phyloP scores from a whole-genome alignment of 2,888 invertebrate genomes.

The Melieria omissa region DNA sequence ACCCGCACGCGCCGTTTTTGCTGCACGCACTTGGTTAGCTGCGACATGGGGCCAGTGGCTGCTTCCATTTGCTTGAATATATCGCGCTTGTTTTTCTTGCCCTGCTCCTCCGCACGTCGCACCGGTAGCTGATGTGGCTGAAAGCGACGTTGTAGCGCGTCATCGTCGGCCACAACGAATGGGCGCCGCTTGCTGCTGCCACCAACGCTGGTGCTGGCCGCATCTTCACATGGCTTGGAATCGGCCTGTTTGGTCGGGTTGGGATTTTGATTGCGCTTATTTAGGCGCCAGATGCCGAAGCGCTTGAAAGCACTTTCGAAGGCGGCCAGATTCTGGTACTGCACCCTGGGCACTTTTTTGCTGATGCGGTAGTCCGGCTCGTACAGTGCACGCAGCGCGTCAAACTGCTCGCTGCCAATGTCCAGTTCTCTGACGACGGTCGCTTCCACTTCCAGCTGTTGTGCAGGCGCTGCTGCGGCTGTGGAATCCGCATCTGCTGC shows the following conservation, averaged over 20 bases:
- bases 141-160: constrained; percentile 60
- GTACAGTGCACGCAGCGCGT: constrained; percentile 78
- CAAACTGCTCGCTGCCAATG: constrained; percentile 71
- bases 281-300: constrained; percentile 57
- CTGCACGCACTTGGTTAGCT: constrained; percentile 70
- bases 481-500: not conserved
- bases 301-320: constrained; percentile 69
- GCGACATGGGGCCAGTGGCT: constrained; percentile 73
- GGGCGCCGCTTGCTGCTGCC: constrained; percentile 5
- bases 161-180: constrained; percentile 28
- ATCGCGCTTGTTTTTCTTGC: constrained; percentile 58
- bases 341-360: constrained; percentile 71
- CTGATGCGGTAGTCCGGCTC: constrained; percentile 68
- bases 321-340: constrained; percentile 77
- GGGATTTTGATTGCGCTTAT: constrained; percentile 37
- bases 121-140: constrained; percentile 68
- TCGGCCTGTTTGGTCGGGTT: constrained; percentile 11
- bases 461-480: not conserved
- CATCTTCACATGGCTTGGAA: not conserved
- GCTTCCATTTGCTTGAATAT: constrained; percentile 64
- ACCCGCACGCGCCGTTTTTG: constrained; percentile 51
- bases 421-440: constrained; percentile 63
- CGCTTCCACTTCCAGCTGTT: not conserved
- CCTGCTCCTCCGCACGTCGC: constrained; percentile 29
- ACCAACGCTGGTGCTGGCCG: constrained; percentile 15